Percentiles rank a stretch among this genome's conserved stretches.
These are phyloP conservation scores for Apoderus coryli DNA, from an alignment of 2,888 invertebrate genomes.

Conservation along the genomic window DNA sequence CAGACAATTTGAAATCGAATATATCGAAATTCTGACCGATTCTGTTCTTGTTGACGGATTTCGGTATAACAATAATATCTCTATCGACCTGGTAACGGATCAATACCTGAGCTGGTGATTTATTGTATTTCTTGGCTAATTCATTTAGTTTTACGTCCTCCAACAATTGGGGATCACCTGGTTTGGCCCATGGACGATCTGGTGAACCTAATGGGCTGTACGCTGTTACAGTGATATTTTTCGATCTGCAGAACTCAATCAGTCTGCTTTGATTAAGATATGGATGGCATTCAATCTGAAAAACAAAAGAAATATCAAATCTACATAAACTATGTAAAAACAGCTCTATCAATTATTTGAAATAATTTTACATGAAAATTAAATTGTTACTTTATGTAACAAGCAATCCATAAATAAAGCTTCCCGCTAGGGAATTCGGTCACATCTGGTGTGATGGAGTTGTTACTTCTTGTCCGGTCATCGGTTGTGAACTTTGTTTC, in stretches of 20 bases:
- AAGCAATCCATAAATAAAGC: no score
- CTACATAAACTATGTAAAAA: neutral
- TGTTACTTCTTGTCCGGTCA: no score
- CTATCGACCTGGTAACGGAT: slow-evolving; percentile 51
- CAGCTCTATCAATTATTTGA: neutral
- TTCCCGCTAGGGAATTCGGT: no score
- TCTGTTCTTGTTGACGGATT: slow-evolving; percentile 56
- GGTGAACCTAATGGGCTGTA: slow-evolving; percentile 78
- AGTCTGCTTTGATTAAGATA: slow-evolving; percentile 57
- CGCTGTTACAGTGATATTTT: slow-evolving; percentile 53
- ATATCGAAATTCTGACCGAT: slow-evolving; percentile 55
- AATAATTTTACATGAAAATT: neutral
- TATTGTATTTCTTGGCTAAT: slow-evolving; percentile 46
- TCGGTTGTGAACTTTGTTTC: no score
- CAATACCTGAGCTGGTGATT: slow-evolving; percentile 54
- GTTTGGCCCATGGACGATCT: slow-evolving; percentile 64
- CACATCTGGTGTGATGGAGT: no score
- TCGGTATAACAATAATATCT: slow-evolving; percentile 61
- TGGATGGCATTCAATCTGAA: slow-evolving; percentile 56
- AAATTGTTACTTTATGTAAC: no score
- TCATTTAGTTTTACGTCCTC: slow-evolving; percentile 54
- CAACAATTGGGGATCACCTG: slow-evolving; percentile 52
- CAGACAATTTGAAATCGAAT: slow-evolving; percentile 53
- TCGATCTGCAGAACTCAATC: slow-evolving; percentile 49
- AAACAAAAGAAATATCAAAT: slow-evolving; percentile 9